Percentiles rank a stretch among this genome's conserved stretches.
Evolutionary conservation across 35 echinoderm and acorn worm genomes (phyloP).

Genomic region (Antedon bifida): DNA sequence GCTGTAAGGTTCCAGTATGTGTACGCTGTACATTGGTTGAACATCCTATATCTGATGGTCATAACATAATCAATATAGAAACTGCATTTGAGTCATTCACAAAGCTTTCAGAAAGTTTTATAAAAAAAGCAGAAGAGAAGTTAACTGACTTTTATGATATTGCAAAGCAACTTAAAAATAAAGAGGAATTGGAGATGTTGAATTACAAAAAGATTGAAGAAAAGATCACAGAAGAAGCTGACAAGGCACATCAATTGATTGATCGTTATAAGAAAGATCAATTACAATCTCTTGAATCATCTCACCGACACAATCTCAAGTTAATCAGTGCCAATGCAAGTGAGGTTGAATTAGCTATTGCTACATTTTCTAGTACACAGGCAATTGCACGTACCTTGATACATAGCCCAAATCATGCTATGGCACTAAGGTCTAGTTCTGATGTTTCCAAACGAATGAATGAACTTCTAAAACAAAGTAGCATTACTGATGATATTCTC

Average conservation of each 20-base stretch:
- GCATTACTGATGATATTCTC: too few relatives aligned
- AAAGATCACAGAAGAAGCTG: neutral
- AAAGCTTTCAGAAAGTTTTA: neutral
- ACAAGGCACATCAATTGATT: neutral
- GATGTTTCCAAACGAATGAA: neutral
- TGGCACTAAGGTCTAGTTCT: neutral
- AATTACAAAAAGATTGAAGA: neutral
- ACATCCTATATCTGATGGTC: neutral
- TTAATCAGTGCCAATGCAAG: neutral
- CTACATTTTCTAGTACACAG: neutral
- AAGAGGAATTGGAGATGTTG: neutral
- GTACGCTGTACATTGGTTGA: neutral
- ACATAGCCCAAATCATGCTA: neutral
- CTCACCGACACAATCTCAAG: neutral
- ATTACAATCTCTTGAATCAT: neutral
- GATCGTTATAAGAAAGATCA: neutral
- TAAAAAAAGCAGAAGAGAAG: neutral
- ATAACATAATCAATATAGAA: neutral
- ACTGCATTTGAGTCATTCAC: neutral
- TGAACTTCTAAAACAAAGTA: neutral
- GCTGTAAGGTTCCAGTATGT: neutral
- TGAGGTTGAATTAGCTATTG: neutral
- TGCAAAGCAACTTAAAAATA: neutral
- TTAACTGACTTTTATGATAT: neutral
- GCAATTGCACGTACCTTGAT: neutral